phyloP scores from a whole-genome alignment of 2,888 invertebrate species.

The Drosophila sordidula region DNA sequence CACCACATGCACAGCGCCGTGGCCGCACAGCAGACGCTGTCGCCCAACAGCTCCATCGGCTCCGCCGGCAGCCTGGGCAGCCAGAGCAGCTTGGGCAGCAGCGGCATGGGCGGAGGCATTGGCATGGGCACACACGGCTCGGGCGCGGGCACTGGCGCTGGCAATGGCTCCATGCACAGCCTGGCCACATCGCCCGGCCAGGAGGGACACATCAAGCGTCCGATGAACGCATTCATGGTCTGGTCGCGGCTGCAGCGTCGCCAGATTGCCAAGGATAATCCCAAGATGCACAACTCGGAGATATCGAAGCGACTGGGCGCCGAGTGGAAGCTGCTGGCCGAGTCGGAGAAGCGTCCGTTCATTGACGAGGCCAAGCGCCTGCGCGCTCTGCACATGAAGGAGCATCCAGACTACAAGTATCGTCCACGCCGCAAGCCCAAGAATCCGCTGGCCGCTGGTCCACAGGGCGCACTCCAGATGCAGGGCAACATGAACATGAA shows the following conservation, averaged over 20 bases:
- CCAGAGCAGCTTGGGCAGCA: slow-evolving; percentile 69
- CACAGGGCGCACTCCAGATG: slow-evolving; percentile 81
- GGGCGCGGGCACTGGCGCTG: slow-evolving; percentile 23
- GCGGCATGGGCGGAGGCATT: slow-evolving; percentile 69
- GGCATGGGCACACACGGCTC: slow-evolving; percentile 48
- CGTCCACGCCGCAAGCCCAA: slow-evolving; percentile 94
- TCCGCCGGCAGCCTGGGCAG: slow-evolving; percentile 71
- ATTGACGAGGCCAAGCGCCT: slow-evolving; percentile 97
- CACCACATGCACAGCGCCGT: slow-evolving; percentile 72
- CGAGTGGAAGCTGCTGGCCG: slow-evolving; percentile 96
- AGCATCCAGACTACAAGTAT: slow-evolving; percentile 96
- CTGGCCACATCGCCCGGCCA: slow-evolving; percentile 84
- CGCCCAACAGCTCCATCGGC: slow-evolving; percentile 83
- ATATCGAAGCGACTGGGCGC: slow-evolving; percentile 96
- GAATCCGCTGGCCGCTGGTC: slow-evolving; percentile 87
- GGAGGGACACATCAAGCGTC: slow-evolving; percentile 95
- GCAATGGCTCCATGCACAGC: slow-evolving; percentile 65
- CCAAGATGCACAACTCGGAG: slow-evolving; percentile 96
- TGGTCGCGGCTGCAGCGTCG: slow-evolving; percentile 96
- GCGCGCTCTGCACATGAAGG: slow-evolving; percentile 94
- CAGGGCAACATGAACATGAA: slow-evolving; percentile 69
- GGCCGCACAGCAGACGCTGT: slow-evolving; percentile 80
- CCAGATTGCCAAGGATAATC: slow-evolving; percentile 97
- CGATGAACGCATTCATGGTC: slow-evolving; percentile 99
- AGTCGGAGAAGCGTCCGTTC: slow-evolving; percentile 95